These are phyloP conservation scores for Eupsilia transversa DNA, from an alignment of 2,888 invertebrate genomes.

Conservation along the genomic window DNA sequence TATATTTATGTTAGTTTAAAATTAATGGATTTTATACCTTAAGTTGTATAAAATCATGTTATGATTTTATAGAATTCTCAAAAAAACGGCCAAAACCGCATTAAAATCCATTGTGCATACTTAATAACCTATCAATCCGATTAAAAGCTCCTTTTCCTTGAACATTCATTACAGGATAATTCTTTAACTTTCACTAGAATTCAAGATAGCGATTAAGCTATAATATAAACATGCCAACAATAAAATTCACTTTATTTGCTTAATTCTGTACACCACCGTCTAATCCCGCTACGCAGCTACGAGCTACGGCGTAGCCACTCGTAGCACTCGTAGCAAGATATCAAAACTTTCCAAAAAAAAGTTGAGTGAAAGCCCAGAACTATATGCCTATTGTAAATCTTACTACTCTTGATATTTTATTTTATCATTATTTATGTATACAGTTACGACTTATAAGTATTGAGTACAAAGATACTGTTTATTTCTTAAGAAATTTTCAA, in stretches of 20 bases:
- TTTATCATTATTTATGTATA: too few species aligned
- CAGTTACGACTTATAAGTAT: too few species aligned
- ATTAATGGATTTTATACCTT: too few species aligned
- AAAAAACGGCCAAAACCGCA: too few species aligned
- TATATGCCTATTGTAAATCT: too few species aligned
- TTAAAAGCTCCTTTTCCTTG: neutral
- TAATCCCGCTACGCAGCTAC: neutral
- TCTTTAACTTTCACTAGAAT: neutral
- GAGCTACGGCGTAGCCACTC: conserved; percentile 17
- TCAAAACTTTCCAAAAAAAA: neutral
- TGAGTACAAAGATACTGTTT: too few species aligned
- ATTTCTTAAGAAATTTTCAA: too few species aligned
- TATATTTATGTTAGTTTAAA: too few species aligned
- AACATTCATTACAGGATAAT: neutral
- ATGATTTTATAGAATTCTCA: too few species aligned
- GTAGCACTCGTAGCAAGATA: conserved; percentile 5
- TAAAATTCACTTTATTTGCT: neutral
- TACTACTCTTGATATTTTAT: too few species aligned
- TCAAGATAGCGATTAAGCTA: neutral
- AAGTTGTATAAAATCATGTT: too few species aligned
- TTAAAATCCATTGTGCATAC: neutral
- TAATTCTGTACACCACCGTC: neutral
- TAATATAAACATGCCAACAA: neutral
- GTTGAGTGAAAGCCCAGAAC: neutral
- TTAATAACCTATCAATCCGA: neutral